Conservation (phyloP, 2,888 invertebrate genomes). For the Tyria jacobaeae region DNA sequence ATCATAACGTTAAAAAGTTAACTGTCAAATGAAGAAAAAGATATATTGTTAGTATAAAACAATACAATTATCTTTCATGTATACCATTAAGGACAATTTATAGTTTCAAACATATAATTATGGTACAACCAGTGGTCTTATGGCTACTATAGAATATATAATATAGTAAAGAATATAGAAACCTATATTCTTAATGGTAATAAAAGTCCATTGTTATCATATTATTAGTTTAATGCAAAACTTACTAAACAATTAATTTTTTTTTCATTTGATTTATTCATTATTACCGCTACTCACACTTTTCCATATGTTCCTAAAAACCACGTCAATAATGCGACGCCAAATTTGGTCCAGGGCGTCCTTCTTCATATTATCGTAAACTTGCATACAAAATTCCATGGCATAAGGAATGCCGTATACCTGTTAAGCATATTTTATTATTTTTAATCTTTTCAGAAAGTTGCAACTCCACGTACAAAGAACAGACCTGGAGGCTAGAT, state of each 20-base stretch:
- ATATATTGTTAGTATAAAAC: not conserved
- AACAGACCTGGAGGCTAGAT: too few species aligned
- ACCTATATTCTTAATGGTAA: too few species aligned
- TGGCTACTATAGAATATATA: too few species aligned
- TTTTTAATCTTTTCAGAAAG: not conserved
- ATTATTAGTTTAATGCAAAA: not conserved
- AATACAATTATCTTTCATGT: too few species aligned
- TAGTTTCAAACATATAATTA: too few species aligned
- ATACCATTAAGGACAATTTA: too few species aligned
- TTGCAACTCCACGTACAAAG: not conserved
- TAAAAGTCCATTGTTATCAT: not conserved
- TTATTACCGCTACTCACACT: slow-evolving; percentile 14
- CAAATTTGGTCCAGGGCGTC: slow-evolving; percentile 63
- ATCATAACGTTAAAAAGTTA: too few species aligned
- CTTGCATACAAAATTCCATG: slow-evolving; percentile 75
- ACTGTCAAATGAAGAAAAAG: too few species aligned
- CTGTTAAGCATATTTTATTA: slow-evolving; percentile 44
- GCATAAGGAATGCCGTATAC: slow-evolving; percentile 75
- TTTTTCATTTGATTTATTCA: not conserved
- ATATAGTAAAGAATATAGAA: too few species aligned
- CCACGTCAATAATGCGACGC: slow-evolving; percentile 63
- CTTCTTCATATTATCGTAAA: slow-evolving; percentile 39
- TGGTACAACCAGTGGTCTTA: too few species aligned
- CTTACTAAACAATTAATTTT: not conserved
- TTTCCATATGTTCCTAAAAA: slow-evolving; percentile 62